Percentiles rank a stretch among this genome's conserved stretches.
Evolutionary conservation across 2,797 vertebrate genomes (phyloP).

Genomic region (Babyrousa celebensis): DNA sequence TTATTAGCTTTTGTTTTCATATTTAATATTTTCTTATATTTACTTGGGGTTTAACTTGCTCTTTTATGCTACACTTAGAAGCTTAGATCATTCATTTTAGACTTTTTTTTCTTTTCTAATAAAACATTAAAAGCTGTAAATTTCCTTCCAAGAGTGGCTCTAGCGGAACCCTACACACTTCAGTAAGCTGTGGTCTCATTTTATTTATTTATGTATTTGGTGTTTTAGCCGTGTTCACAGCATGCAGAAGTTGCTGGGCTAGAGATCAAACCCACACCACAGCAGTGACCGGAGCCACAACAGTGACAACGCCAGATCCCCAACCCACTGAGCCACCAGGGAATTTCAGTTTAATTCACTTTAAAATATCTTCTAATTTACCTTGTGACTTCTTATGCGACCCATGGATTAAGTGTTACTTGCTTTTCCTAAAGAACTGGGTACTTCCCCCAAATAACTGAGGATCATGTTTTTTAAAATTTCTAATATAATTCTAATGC

Average conservation of each 20-base stretch:
- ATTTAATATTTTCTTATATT: slow-evolving; percentile 37
- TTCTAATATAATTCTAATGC: neutral
- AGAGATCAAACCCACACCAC: too few relatives aligned
- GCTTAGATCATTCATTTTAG: neutral
- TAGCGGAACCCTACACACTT: neutral
- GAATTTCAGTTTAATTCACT: neutral
- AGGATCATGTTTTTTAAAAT: neutral
- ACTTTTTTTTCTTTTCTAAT: slow-evolving; percentile 22
- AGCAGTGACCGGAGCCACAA: too few relatives aligned
- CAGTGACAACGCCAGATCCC: too few relatives aligned
- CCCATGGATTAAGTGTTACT: neutral
- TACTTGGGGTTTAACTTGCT: slow-evolving; percentile 3
- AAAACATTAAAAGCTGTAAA: slow-evolving; percentile 17
- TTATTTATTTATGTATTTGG: neutral
- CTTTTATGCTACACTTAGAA: neutral
- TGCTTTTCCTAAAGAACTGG: neutral
- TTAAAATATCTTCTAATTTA: slow-evolving; percentile 35
- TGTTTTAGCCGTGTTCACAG: too few relatives aligned
- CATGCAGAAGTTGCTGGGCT: too few relatives aligned
- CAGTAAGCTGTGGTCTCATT: neutral
- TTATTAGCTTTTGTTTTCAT: neutral
- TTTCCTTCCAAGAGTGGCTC: slow-evolving; percentile 9
- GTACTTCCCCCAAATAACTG: neutral
- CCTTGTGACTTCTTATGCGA: neutral
- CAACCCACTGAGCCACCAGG: too few relatives aligned